phyloP scores from a whole-genome alignment of 2,113 vertebrate species.

The Sminthopsis crassicaudata region DNA sequence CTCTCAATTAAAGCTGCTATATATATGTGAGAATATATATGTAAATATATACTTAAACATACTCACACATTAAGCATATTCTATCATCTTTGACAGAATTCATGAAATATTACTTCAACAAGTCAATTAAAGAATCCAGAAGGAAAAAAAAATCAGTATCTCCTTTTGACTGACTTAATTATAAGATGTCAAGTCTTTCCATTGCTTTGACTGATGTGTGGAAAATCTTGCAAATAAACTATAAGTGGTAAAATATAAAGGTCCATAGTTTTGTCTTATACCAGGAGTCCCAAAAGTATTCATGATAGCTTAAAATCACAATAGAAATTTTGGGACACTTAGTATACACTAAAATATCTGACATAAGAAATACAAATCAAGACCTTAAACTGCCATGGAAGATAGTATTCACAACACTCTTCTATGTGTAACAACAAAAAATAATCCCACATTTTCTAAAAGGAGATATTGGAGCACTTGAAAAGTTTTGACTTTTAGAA shows the following conservation, averaged over 20 bases:
- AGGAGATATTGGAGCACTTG: neutral
- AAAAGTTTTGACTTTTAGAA: neutral
- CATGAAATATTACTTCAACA: slow-evolving; percentile 31
- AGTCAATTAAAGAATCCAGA: slow-evolving; percentile 23
- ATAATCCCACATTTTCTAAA: neutral
- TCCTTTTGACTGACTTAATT: slow-evolving; percentile 40
- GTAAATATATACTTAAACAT: neutral
- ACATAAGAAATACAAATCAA: neutral
- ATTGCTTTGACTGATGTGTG: neutral
- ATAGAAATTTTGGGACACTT: neutral
- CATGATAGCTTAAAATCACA: neutral
- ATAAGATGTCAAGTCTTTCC: slow-evolving; percentile 32
- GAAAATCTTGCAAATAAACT: slow-evolving; percentile 32
- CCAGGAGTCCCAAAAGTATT: neutral
- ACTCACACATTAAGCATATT: neutral
- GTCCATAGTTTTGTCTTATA: neutral
- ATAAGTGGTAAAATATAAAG: slow-evolving; percentile 5
- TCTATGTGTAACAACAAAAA: neutral
- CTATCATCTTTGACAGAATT: neutral
- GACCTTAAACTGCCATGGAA: neutral
- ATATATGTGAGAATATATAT: neutral
- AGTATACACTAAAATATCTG: neutral
- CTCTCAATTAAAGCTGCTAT: neutral
- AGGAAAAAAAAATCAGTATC: slow-evolving; percentile 51
- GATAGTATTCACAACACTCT: neutral